Evolutionary conservation across 2,797 vertebrate genomes (phyloP).

Genomic region (Siniperca obscura): DNA sequence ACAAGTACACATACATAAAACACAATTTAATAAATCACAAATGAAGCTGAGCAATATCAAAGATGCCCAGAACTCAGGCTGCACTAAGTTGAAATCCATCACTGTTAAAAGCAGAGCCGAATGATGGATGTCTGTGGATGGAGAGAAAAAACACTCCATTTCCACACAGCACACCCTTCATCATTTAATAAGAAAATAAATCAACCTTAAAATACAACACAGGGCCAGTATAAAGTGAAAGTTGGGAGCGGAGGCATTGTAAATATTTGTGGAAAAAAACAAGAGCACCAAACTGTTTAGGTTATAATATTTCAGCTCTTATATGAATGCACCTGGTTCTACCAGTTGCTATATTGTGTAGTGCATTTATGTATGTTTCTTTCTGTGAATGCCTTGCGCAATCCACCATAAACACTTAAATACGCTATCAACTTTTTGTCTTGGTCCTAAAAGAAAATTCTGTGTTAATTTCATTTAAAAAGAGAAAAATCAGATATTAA

Average conservation of each 20-base stretch:
- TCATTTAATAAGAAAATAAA: slow-evolving; percentile 22
- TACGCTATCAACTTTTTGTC: background rate
- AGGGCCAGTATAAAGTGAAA: background rate
- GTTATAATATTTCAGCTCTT: background rate
- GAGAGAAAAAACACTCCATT: slow-evolving; percentile 12
- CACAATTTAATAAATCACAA: slow-evolving; percentile 20
- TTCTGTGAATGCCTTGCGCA: background rate
- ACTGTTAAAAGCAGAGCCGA: slow-evolving; percentile 29
- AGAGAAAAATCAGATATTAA: background rate
- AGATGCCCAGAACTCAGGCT: slow-evolving; percentile 34
- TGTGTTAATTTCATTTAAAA: background rate
- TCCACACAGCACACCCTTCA: slow-evolving; percentile 6
- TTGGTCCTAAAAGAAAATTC: background rate
- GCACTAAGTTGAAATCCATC: slow-evolving; percentile 54
- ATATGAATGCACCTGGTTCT: background rate
- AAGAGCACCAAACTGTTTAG: background rate
- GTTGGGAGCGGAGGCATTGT: background rate
- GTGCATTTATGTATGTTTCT: background rate
- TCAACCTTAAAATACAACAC: slow-evolving; percentile 7
- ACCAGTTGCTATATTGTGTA: background rate
- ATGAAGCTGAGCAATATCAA: slow-evolving; percentile 54
- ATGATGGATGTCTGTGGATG: slow-evolving; percentile 47
- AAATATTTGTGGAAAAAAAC: background rate
- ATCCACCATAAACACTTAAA: background rate
- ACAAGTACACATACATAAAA: background rate